These are phyloP conservation scores for Cairina moschata DNA, from an alignment of 2,113 vertebrate genomes.

Conservation along the genomic window DNA sequence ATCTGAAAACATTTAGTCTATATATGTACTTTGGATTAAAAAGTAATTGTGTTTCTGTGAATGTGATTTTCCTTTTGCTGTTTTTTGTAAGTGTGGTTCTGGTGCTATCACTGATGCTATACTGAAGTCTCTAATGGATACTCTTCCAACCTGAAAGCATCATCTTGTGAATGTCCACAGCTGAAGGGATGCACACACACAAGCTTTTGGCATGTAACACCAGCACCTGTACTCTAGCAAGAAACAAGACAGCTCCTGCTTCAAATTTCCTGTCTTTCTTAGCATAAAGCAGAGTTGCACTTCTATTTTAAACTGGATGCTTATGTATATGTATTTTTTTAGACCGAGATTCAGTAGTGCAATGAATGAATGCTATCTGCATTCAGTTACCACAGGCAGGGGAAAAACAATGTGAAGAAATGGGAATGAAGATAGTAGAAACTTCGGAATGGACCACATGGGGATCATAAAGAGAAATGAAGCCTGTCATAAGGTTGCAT, in stretches of 20 bases:
- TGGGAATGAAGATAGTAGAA: neutral
- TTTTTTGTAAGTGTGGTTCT: neutral
- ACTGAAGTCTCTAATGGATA: neutral
- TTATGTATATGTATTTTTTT: neutral
- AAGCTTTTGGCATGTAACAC: neutral
- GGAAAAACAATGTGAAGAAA: neutral
- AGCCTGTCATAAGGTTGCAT: neutral
- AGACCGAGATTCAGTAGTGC: neutral
- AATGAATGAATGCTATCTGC: neutral
- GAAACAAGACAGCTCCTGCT: neutral
- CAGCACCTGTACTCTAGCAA: neutral
- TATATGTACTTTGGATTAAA: neutral
- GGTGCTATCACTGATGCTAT: neutral
- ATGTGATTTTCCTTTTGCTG: neutral
- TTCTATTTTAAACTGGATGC: neutral
- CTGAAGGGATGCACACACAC: too few species aligned
- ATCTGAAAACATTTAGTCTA: constrained; percentile 10
- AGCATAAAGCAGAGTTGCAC: neutral
- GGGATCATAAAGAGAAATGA: neutral
- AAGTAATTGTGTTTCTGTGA: neutral
- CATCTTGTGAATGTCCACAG: neutral
- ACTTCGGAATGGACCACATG: neutral
- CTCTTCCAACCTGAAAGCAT: neutral
- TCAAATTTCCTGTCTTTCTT: neutral
- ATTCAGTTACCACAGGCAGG: neutral